phyloP scores from a whole-genome alignment of 2,797 vertebrate genomes.

The Natrix natrix region DNA sequence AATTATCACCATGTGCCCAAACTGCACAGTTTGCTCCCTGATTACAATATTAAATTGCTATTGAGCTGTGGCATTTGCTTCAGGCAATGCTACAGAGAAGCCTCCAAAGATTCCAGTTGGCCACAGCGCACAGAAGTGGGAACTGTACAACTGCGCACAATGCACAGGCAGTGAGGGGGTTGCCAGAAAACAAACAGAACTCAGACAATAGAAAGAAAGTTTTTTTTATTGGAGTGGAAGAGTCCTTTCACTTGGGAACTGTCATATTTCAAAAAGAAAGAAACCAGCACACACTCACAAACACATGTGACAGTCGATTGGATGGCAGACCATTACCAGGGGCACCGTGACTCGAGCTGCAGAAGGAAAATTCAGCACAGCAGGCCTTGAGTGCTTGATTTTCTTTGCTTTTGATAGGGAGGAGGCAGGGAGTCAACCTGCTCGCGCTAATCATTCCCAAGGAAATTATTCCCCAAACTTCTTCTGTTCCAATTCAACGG shows the following conservation, averaged over 20 bases:
- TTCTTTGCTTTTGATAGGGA: conserved; percentile 58
- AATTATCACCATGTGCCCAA: conserved; percentile 77
- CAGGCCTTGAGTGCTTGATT: conserved; percentile 58
- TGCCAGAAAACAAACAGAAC: conserved; percentile 76
- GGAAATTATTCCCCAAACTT: conserved; percentile 44
- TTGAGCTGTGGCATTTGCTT: conserved; percentile 76
- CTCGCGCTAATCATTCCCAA: conserved; percentile 38
- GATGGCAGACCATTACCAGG: conserved; percentile 61
- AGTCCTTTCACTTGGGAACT: conserved; percentile 74
- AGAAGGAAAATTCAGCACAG: conserved; percentile 46
- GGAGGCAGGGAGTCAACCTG: conserved; percentile 47
- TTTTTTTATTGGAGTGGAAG: conserved; percentile 70
- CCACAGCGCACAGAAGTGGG: conserved; percentile 67
- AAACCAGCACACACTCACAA: not conserved
- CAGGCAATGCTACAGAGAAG: conserved; percentile 75
- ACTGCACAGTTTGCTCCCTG: conserved; percentile 77
- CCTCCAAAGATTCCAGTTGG: conserved; percentile 75
- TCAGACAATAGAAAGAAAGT: conserved; percentile 73
- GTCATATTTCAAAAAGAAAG: conserved; percentile 67
- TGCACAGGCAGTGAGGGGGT: conserved; percentile 68
- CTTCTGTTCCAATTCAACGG: conserved; percentile 15
- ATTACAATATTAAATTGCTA: conserved; percentile 79
- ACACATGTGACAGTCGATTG: conserved; percentile 51
- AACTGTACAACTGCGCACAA: conserved; percentile 62
- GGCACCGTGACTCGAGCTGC: conserved; percentile 51